Evolutionary conservation across 2,888 invertebrate species (phyloP), one percentile per base, ranked within the genome.

Genomic region (Leistus spinibarbis): DNA sequence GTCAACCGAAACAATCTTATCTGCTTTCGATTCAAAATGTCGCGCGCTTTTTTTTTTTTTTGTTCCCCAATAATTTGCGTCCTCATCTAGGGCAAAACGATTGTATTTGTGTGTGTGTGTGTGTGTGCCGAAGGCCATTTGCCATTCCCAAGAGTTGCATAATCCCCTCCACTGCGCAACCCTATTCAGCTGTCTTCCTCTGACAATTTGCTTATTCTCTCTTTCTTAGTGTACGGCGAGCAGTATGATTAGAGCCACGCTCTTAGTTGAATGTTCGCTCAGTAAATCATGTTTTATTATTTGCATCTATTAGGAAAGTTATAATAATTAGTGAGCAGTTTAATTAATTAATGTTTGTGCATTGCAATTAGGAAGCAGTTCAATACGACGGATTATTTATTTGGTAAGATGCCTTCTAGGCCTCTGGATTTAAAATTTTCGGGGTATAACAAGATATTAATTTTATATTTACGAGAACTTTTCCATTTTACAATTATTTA

Each of bases 91-190:
- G 40, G 13, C 40, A 40, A 4, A 40, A 40, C 13, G 13, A 7
- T 40, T 40, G 40, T 40, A 10, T 40, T 7, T 40, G 40, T 40
- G 7, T 40, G 27, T 27, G 7, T 40, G 40, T 40, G 40, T 40
- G 7, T 40, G 27, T 27, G 5, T 27, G 40, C 13, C 7, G 40
- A 40, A 40, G 40, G 40, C 40, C 40, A 40, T 40, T 40, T 13
- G 40, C 40, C 40, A 40, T 40, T 40, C 40, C 40, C 40, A 40
- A 40, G 40, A 40, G 40, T 60, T 60, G 60, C 60, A 60, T 60
- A 60, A 60, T 22, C 60, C 60, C 60, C 60, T 17, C 60, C 60
- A 60, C 60, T 40, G 40, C 40, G 40, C 40, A 40, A 40, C 40
- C 40, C 40, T 40, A 40, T 40, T 40, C 40, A 40, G 5, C 40